Evolutionary conservation across 92 coral and sea anemone species (phyloP), one percentile per base, ranked within the genome.

Genomic region (Zoanthus sociatus): DNA sequence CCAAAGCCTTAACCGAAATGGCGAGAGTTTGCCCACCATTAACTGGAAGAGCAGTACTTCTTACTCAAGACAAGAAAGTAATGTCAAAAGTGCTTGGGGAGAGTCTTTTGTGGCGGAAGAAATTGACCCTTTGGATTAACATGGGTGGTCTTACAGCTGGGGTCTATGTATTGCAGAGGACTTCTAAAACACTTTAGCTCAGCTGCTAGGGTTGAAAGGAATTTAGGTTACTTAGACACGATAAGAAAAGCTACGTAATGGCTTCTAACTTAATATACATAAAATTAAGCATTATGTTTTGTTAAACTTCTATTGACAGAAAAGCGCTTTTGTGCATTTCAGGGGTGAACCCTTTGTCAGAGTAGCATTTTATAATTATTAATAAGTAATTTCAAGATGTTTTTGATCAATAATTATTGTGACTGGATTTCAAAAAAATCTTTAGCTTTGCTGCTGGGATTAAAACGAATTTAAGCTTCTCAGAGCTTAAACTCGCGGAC

Each of bases 61-160:
- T 97, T 17, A 97, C 99, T 13, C 96, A 97, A n/a, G 99, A 95
- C 72, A 97, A 97, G 94, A 95, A 92, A 78, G 99, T 94, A 45
- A 93, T 97, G 92, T 88, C 95, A 9, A 91, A 92, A 86, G 92
- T 92, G 14, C 90, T 97, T 15, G 89, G 92, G 67, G 84, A 74
- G 12, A 85, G 81, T 71, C 91, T 60, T 6, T 84, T 89, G 87
- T 94, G 97, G 97, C 92, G 89, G 75, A 92, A 90, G 74, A 94
- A 90, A 78, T 73, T 78, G 87, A 97, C 97, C 66, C 89, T 95
- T 87, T 97, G 99, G 99, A 92, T 97, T 50, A 97, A 97, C 64
- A 93, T 97, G 92, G 99, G 99, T 64, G 99, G 99, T 11, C 86
- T 97, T 30, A 90, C 89, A 60, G 94, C 95, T 61, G 99, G 97